Evolutionary conservation across 2,888 invertebrate species (phyloP).

Genomic region (Antheraea yamamai): DNA sequence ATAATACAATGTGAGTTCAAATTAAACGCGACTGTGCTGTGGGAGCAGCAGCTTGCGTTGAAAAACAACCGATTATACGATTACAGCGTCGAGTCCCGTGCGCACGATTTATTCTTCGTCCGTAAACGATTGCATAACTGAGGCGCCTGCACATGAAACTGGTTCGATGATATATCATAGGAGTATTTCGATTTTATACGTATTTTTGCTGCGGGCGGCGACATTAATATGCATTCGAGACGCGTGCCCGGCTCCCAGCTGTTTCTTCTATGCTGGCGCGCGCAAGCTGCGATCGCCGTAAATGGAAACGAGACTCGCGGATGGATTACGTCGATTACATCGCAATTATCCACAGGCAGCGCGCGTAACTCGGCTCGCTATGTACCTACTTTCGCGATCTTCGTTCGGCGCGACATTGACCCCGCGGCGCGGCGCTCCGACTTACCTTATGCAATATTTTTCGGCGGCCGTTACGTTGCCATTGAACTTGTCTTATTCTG

Average conservation of each 20-base stretch:
- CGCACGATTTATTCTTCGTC: constrained; percentile 54
- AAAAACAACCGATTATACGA: constrained; percentile 53
- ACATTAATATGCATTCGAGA: constrained; percentile 76
- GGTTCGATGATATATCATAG: constrained; percentile 67
- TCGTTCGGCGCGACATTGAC: constrained; percentile 77
- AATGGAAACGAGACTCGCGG: constrained; percentile 74
- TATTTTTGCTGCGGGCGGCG: constrained; percentile 66
- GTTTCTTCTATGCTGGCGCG: constrained; percentile 71
- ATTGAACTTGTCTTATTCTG: constrained; percentile 54
- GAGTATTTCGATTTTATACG: constrained; percentile 67
- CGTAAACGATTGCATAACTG: constrained; percentile 62
- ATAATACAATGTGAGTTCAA: constrained; percentile 37
- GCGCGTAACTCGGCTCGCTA: constrained; percentile 36
- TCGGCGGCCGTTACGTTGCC: constrained; percentile 65
- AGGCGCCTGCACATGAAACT: constrained; percentile 65
- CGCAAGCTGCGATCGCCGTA: constrained; percentile 77
- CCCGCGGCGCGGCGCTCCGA: constrained; percentile 45
- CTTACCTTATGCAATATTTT: constrained; percentile 64
- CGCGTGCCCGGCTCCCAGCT: constrained; percentile 79
- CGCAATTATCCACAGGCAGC: constrained; percentile 68
- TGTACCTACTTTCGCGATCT: constrained; percentile 76
- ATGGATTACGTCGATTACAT: constrained; percentile 80
- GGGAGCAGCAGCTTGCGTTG: constrained; percentile 21
- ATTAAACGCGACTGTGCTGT: constrained; percentile 29
- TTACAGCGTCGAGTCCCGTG: constrained; percentile 37